Base-by-base conservation (phyloP, 2,113 vertebrate genomes). In the Eulemur rufifrons region DNA sequence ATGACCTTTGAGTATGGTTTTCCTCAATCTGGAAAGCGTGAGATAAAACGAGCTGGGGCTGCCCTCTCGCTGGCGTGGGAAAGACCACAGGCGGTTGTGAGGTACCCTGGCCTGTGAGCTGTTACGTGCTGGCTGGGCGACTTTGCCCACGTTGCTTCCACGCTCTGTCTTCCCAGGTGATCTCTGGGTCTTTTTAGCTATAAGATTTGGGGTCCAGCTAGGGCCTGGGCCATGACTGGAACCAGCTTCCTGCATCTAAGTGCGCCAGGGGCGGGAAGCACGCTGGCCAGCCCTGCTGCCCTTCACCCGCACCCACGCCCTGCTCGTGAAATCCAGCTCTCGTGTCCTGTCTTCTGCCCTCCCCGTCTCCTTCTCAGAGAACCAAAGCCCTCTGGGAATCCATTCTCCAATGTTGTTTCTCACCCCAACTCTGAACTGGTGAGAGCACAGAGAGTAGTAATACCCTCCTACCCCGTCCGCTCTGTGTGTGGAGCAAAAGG, bases 401-500 rank as follows among this genome's bases (percentile, higher is more conserved):
- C 17, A 15, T 78, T 47, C 39, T 68, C 39, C 20, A 64, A 47
- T 34, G 32, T 21, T 21, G 15, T 47, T 71, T 27, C 59, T 77
- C 83, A 37, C 29, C 78, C 29, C 3, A 47, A 27, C 73, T 56
- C 47, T 61, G 83, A 80, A 18, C 25, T 47, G 18, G 32, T n/a
- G 50, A 21, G 17, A 1, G 54, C 89, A 82, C 54, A 20, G 71
- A 77, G 8, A 20, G 18, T 25, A 20, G 18, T 25, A 29, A 32
- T 8, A 17, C 34, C 59, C 0, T 32, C 25, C 39, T 45, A 1
- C 25, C 39, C 39, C 3, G 0, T 27, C 6, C 6, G 25, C 52
- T 54, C 25, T 18, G 9, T 29, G 8, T 39, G 8, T 39, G 77
- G 42, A 61, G 20, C 34, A 23, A 27, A 66, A 12, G 8, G 13